These are phyloP conservation scores for Coregonus sp. DNA, from an alignment of 2,797 vertebrate species.

Conservation along the genomic window DNA sequence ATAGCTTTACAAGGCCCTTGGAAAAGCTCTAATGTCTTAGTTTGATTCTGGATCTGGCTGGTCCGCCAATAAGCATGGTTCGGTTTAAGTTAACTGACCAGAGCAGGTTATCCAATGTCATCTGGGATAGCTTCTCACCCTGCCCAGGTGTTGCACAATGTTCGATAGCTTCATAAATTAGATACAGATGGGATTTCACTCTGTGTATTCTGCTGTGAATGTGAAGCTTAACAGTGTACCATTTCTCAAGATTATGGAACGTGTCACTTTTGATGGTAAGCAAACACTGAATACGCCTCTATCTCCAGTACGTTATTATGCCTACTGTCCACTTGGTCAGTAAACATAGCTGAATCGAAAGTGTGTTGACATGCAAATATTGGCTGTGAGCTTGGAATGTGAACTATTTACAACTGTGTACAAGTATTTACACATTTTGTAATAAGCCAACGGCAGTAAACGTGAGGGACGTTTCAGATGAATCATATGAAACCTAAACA, in stretches of 20 bases:
- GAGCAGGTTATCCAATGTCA: neutral
- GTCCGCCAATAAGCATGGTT: neutral
- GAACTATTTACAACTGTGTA: too few species aligned
- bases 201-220: neutral
- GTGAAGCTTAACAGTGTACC: neutral
- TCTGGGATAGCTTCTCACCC: conserved; percentile 2
- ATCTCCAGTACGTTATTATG: neutral
- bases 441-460: too few species aligned
- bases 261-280: neutral
- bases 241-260: neutral
- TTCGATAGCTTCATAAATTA: neutral
- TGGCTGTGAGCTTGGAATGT: too few species aligned
- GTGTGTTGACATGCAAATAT: neutral
- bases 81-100: conserved; percentile 51
- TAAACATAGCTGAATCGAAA: neutral
- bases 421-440: too few species aligned
- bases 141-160: conserved; percentile 13
- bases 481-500: too few species aligned
- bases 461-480: too few species aligned
- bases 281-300: neutral
- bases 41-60: conserved; percentile 12
- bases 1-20: neutral
- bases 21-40: neutral
- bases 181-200: neutral
- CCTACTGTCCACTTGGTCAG: neutral